phyloP scores from a whole-genome alignment of 1,140 invertebrate species.

The Homarus americanus region DNA sequence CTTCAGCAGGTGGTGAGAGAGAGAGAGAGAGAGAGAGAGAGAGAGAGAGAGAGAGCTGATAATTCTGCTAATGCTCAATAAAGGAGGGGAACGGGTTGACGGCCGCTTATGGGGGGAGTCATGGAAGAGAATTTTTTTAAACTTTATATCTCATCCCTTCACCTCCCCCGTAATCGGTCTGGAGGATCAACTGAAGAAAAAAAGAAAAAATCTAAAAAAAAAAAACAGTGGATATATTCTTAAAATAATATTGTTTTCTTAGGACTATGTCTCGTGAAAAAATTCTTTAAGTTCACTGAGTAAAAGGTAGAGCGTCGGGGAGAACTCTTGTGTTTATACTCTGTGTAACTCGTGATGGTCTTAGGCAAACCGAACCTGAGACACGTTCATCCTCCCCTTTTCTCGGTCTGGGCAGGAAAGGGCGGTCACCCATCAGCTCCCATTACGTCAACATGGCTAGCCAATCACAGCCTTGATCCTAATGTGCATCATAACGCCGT shows the following conservation, averaged over 20 bases:
- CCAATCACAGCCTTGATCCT: constrained; percentile 16
- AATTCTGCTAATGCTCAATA: constrained; percentile 25
- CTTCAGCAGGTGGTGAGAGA: no score
- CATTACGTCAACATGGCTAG: constrained; percentile 4
- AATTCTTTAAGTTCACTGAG: no score
- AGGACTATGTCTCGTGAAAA: neutral
- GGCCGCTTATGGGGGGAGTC: neutral
- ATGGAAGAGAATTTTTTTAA: neutral
- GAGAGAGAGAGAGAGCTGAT: neutral
- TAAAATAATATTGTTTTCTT: constrained; percentile 12
- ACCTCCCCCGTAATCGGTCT: constrained; percentile 14
- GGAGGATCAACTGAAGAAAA: neutral
- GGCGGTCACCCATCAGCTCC: neutral
- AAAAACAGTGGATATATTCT: no score
- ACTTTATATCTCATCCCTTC: constrained; percentile 2
- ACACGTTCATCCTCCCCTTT: neutral
- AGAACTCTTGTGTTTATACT: neutral
- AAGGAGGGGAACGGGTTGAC: neutral
- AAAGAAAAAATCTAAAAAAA: constrained; percentile 15
- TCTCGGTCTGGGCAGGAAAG: neutral
- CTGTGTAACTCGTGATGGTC: neutral
- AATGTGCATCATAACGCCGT: neutral
- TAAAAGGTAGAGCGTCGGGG: neutral
- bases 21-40: no score
- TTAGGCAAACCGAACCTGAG: no score